Evolutionary conservation across 2,797 vertebrate species (phyloP), one percentile per base, ranked within the genome.

Genomic region (Acanthurus tractus): DNA sequence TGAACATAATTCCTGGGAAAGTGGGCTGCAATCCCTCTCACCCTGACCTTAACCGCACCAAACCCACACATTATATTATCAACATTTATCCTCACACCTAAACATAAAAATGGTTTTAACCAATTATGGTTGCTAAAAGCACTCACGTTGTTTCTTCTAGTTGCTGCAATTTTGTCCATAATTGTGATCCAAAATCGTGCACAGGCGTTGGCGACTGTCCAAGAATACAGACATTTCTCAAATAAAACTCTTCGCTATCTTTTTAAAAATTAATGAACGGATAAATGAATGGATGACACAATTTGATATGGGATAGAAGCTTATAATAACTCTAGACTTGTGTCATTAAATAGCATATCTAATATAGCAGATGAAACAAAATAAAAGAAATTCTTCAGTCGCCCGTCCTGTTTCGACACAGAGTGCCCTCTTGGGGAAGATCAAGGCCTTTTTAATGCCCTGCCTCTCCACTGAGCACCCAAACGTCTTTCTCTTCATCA

Each of bases 291-390:
- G 10, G 14, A 42, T 68, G 59, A 65, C 36, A 74, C 25, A 59
- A 2, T 65, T 64, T 50, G 52, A 75, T 70, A 69, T 74, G n/a
- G 14, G 15, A 67, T 18, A 38, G 56, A 74, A 42, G 52, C 54
- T 69, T 7, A 59, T 18, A 40, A 64, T 69, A 38, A 79, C 59
- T 87, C 36, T 57, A 61, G 76, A 62, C 54, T 6, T 42, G 50
- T 76, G 67, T 64, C 49, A 84, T 82, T 15, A 80, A 84, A 88
- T 34, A 68, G 86, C 85, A 85, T 81, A 53, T 81, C 63, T 86
- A 82, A 88, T 76, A 53, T 53, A 62, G 65, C 40, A 69, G 59
- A 81, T 84, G 81, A 86, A 86, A 87, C 81, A 64, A 81, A 82
- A 67, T n/a, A 63, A 59, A 57, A 49, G 57, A 62, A 63, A 55